These are phyloP conservation scores for Acanthosepion pharaonis DNA, from an alignment of 2,888 invertebrate genomes.

Conservation along the genomic window DNA sequence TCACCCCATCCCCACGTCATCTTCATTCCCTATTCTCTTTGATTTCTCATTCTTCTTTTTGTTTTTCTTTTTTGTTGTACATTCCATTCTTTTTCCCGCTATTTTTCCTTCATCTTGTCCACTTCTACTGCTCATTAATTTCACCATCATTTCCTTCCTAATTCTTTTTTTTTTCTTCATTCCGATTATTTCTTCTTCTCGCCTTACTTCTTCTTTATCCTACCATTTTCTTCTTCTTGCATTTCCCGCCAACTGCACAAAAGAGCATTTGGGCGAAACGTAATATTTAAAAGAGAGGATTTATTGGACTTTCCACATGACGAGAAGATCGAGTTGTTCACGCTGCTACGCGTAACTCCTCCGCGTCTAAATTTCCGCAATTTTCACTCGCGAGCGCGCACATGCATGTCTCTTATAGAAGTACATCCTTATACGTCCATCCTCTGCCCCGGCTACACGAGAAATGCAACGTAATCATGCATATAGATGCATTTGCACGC, in stretches of 20 bases:
- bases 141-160: too few relatives aligned
- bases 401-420: not conserved
- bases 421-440: not conserved
- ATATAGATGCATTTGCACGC: not conserved
- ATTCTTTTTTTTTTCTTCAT: too few relatives aligned
- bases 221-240: not conserved
- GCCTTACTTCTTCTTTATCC: too few relatives aligned
- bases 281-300: slow-evolving; percentile 11
- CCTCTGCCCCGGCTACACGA: not conserved
- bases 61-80: too few relatives aligned
- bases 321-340: not conserved
- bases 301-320: not conserved
- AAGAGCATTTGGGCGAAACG: slow-evolving; percentile 23
- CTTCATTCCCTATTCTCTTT: too few relatives aligned
- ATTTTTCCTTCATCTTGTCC: too few relatives aligned
- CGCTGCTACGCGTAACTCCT: not conserved
- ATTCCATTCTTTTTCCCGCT: too few relatives aligned
- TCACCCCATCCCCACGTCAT: too few relatives aligned
- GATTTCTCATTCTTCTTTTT: too few relatives aligned
- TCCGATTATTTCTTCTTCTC: too few relatives aligned
- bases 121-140: not conserved
- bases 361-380: not conserved
- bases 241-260: not conserved
- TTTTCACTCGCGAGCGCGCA: not conserved
- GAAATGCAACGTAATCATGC: not conserved